Conservation (phyloP, 1,140 invertebrate species). For the Cephus cinctus region DNA sequence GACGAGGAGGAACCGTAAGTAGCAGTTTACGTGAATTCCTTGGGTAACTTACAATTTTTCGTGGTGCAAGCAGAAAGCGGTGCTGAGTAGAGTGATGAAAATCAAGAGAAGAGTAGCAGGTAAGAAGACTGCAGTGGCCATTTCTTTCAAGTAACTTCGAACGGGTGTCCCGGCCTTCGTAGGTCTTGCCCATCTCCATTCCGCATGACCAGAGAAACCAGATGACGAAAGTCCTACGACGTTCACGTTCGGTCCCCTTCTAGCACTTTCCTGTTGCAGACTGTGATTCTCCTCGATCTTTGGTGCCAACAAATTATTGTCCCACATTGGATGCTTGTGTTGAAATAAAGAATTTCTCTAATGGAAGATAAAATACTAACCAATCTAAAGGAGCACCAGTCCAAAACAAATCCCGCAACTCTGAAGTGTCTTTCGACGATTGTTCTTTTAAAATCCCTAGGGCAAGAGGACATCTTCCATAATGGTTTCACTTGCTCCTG, state of each 20-base stretch:
- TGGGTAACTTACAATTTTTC: slow-evolving; percentile 74
- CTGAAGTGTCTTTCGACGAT: slow-evolving; percentile 82
- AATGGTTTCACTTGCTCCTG: slow-evolving; percentile 81
- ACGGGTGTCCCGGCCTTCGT: slow-evolving; percentile 61
- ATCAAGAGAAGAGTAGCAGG: slow-evolving; percentile 69
- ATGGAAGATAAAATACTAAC: slow-evolving; percentile 51
- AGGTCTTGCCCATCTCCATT: slow-evolving; percentile 61
- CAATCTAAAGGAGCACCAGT: slow-evolving; percentile 88
- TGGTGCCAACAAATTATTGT: not conserved
- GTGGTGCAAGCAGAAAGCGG: slow-evolving; percentile 74
- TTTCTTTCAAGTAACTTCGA: slow-evolving; percentile 71
- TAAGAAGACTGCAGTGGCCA: slow-evolving; percentile 69
- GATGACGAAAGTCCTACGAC: slow-evolving; percentile 44
- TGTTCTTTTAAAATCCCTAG: slow-evolving; percentile 78
- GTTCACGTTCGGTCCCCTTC: slow-evolving; percentile 44
- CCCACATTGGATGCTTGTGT: not conserved
- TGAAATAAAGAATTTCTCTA: slow-evolving; percentile 6
- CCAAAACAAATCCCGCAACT: slow-evolving; percentile 72
- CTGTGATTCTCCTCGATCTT: slow-evolving; percentile 39
- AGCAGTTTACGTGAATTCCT: too few relatives aligned
- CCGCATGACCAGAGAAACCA: slow-evolving; percentile 38
- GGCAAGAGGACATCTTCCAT: slow-evolving; percentile 73
- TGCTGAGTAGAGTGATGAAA: slow-evolving; percentile 66
- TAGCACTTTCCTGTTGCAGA: slow-evolving; percentile 37
- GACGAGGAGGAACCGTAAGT: too few relatives aligned